Conservation (phyloP, 1,140 invertebrate species). For the Harlomillsia oculata region DNA sequence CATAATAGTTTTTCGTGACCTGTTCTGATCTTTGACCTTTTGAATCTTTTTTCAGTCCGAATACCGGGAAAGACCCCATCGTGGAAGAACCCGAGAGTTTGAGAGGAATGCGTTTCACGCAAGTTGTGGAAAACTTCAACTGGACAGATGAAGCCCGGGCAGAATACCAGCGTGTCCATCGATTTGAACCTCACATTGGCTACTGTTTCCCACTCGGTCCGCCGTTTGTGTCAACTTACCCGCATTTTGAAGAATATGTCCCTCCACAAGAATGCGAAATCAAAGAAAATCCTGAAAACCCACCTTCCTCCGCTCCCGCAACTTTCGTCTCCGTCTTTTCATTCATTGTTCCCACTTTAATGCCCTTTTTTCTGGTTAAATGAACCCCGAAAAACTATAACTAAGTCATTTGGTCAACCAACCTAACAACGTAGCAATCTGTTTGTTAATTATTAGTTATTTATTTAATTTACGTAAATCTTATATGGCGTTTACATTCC, state of each 20-base stretch:
- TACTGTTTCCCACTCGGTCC: not conserved
- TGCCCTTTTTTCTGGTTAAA: no score
- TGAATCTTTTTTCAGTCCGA: not conserved
- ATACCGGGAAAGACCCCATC: not conserved
- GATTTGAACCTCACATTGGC: not conserved
- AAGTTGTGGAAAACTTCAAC: constrained; percentile 4
- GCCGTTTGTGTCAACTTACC: not conserved
- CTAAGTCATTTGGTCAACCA: no score
- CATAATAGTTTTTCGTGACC: not conserved
- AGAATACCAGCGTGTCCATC: not conserved
- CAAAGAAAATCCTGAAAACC: no score
- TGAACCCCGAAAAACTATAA: no score
- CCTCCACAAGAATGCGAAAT: not conserved
- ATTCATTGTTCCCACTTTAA: no score
- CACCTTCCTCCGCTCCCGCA: no score
- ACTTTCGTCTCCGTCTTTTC: no score
- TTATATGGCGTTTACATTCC: no score
- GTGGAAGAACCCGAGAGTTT: not conserved
- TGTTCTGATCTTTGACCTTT: not conserved
- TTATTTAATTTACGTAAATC: no score
- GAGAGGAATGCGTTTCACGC: not conserved
- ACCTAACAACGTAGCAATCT: no score
- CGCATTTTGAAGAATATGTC: not conserved
- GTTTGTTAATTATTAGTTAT: no score
- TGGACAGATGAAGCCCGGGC: constrained; percentile 1